A percentile compares a stretch with the other conserved stretches of the same genome.
These are phyloP conservation scores for Andrena bicolor DNA, from an alignment of 2,888 invertebrate species.

Conservation along the genomic window DNA sequence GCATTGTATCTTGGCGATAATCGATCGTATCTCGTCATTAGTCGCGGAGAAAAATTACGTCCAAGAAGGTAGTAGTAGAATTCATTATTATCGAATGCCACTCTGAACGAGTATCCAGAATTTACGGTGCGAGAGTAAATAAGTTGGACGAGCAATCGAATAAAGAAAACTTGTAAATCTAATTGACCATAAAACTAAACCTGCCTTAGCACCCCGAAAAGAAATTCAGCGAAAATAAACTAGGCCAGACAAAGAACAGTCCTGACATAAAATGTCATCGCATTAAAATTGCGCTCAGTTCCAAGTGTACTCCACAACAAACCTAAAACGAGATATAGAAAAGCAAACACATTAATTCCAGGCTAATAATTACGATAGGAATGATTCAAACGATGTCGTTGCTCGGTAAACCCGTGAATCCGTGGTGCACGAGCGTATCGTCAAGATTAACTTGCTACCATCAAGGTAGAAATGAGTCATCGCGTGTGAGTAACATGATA, in stretches of 20 bases:
- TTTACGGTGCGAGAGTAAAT: not conserved
- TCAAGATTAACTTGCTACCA: slow-evolving; percentile 61
- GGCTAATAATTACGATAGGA: too few relatives aligned
- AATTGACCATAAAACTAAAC: not conserved
- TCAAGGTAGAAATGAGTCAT: slow-evolving; percentile 60
- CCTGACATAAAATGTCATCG: too few relatives aligned
- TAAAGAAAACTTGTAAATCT: not conserved
- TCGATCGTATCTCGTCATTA: slow-evolving; percentile 1
- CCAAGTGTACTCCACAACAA: too few relatives aligned
- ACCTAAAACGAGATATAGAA: too few relatives aligned
- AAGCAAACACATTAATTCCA: too few relatives aligned
- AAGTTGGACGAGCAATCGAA: not conserved
- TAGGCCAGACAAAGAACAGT: too few relatives aligned
- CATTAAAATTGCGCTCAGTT: too few relatives aligned
- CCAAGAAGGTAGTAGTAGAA: too few relatives aligned
- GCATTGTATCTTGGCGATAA: slow-evolving; percentile 12
- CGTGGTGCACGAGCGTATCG: slow-evolving; percentile 36
- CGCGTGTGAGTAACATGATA: slow-evolving; percentile 63
- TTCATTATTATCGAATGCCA: not conserved
- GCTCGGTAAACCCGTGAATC: slow-evolving; percentile 22
- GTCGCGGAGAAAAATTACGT: too few relatives aligned
- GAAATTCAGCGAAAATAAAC: too few relatives aligned
- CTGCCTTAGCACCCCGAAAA: too few relatives aligned
- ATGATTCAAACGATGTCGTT: not conserved
- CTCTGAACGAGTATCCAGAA: not conserved